Evolutionary conservation across 2,113 vertebrate genomes (phyloP), one percentile per base, ranked within the genome.

Genomic region (Myiopsitta monachus): DNA sequence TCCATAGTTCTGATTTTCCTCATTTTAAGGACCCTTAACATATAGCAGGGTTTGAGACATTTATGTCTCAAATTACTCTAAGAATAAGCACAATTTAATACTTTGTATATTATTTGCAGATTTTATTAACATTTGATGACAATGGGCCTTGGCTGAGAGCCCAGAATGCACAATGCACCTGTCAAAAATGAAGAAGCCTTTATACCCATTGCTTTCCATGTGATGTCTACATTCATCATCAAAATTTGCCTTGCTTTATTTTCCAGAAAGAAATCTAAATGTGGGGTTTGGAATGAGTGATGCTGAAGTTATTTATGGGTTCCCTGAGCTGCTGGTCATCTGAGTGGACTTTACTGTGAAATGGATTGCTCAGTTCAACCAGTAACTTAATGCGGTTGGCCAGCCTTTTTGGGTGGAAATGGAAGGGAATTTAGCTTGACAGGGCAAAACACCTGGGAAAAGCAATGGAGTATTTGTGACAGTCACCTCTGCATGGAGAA

Each of bases 81-180:
- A 55, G 95, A 83, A 95, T 81, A 91, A 92, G 91, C 89, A 77
- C 70, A 84, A 80, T 82, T 89, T 97, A 90, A 76, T 69, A 90
- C 81, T 95, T 92, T 94, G 83, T 86, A 80, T 91, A 89, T 87
- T 94, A 91, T 81, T 95, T 87, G 91, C 76, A 70, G 63, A 39
- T 96, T 90, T 95, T 83, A 97, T 98, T 95, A 98, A 96, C 88
- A 93, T 96, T 97, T 96, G 97, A 92, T 96, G 97, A 97, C 95
- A 97, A 97, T 95, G 54, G 81, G 46, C 7, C 83, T 87, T 95
- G 91, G 94, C 93, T 86, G 76, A 79, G 43, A 95, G 91, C 95
- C 94, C 93, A 73, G 84, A 77, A 44, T 44, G 79, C 67, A 83
- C 86, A 78, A 83, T 93, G 87, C 97, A 98, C 95, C 97, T 98